Evolutionary conservation across 1,140 invertebrate species (phyloP).

Genomic region (Caerostris extrusa): DNA sequence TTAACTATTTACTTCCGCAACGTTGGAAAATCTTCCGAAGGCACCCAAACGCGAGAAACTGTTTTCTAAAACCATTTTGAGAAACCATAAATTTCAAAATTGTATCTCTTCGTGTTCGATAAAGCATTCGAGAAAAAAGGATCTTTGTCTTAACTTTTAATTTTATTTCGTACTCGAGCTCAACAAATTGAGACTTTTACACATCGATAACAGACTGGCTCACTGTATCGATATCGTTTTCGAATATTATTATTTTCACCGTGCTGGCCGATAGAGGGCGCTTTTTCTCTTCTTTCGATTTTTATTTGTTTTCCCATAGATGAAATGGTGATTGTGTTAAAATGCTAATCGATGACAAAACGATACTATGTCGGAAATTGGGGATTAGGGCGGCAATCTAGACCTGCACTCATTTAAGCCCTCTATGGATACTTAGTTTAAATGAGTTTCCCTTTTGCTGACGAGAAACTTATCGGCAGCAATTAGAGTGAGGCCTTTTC

Average conservation of each 20-base stretch:
- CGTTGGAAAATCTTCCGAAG: neutral
- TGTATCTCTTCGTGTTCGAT: neutral
- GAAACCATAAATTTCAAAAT: neutral
- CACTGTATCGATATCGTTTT: neutral
- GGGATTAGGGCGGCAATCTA: neutral
- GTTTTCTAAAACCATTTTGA: neutral
- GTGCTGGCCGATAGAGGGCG: neutral
- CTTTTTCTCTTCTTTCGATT: neutral
- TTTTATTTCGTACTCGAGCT: neutral
- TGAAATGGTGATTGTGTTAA: neutral
- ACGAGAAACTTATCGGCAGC: neutral
- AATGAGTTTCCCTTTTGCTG: neutral
- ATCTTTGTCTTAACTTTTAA: neutral
- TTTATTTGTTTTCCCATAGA: neutral
- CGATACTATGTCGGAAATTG: neutral
- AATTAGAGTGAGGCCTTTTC: neutral
- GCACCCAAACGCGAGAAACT: neutral
- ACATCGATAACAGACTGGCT: neutral
- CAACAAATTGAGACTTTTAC: neutral
- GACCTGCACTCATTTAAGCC: neutral
- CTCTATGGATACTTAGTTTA: neutral
- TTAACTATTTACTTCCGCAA: neutral
- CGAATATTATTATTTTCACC: neutral
- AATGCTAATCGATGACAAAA: neutral
- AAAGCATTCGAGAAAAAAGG: neutral